Evolutionary conservation across 2,888 invertebrate genomes (phyloP).

Genomic region (Oscheius myriophilus): DNA sequence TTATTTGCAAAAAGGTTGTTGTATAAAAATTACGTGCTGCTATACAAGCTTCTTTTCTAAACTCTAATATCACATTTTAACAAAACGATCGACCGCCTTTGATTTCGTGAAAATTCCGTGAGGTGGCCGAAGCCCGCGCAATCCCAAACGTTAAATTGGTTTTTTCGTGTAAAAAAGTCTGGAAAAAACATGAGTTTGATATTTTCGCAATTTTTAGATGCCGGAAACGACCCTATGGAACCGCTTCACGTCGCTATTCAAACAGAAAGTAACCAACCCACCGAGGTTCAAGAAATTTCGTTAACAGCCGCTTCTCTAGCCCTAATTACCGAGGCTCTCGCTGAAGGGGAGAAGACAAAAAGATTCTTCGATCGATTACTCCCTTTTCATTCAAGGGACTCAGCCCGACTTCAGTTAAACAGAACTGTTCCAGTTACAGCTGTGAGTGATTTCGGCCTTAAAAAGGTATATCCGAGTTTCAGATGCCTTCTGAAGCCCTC

Average conservation of each 20-base stretch:
- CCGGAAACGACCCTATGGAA: constrained; percentile 12
- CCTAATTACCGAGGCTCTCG: background rate
- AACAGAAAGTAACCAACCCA: background rate
- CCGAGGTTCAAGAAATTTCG: background rate
- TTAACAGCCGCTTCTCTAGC: background rate
- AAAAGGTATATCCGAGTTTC: background rate
- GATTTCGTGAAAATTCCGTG: no score
- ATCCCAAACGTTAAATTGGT: no score
- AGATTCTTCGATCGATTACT: constrained; percentile 11
- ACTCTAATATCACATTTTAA: no score
- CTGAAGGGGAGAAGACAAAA: constrained; percentile 12
- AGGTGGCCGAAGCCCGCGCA: no score
- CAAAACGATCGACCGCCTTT: no score
- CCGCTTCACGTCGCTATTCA: constrained; percentile 1
- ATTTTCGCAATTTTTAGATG: constrained; percentile 7
- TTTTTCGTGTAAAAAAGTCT: no score
- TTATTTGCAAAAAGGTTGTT: background rate
- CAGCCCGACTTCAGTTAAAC: constrained; percentile 10
- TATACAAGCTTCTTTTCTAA: background rate
- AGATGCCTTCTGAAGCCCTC: constrained; percentile 14
- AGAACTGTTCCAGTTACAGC: constrained; percentile 18
- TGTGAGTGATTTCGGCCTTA: background rate
- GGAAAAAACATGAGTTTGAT: no score
- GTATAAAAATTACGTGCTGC: background rate
- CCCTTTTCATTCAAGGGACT: constrained; percentile 12